Evolutionary conservation across 2,888 invertebrate species (phyloP), one percentile per base, ranked within the genome.

Genomic region (Sceliomorpha sp.): DNA sequence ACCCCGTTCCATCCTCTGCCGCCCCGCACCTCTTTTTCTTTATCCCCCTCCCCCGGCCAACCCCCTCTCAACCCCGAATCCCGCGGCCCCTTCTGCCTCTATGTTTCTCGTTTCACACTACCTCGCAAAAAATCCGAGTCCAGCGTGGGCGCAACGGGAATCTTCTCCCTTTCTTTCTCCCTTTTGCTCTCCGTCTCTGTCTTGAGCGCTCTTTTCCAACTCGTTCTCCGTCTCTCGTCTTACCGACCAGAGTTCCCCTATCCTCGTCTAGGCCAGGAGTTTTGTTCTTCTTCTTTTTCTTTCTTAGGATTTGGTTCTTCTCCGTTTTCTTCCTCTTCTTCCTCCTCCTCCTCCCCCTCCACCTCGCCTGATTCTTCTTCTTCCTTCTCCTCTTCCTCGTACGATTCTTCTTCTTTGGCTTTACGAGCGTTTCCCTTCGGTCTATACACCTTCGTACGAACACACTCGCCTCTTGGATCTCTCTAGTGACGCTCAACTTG

Each of bases 101-200:
- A 71, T 74, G 75, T 74, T 77, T 69, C 80, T 79, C 79, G 68
- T 77, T 78, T 78, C 79, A 79, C 72, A 74, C 76, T 73, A 74
- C 77, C 76, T 72, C 73, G 76, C 75, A 80, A 82, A 82, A 81
- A 82, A 83, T 60, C 77, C 82, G 74, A 83, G 85, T 86, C 86
- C 86, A 83, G 85, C 79, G 80, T 81, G 83, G 81, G 81, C 84
- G 83, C 83, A 78, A 82, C 81, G 82, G 82, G 82, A 79, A 79
- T 77, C 80, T 81, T 80, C 78, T 78, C 48, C 58, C 48, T 45
- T 51, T 39, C 42, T 47, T 40, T 50, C 32, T 47, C 53, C 66
- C 67, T 80, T 81, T 80, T 75, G 72, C 75, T 74, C 78, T 78
- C 77, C n/a, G n/a, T n/a, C n/a, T n/a, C n/a, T n/a, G n/a, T n/a